Percentiles rank a stretch among this genome's conserved stretches.
These are phyloP conservation scores for Bradypodion pumilum DNA, from an alignment of 2,797 vertebrate species.

Conservation along the genomic window DNA sequence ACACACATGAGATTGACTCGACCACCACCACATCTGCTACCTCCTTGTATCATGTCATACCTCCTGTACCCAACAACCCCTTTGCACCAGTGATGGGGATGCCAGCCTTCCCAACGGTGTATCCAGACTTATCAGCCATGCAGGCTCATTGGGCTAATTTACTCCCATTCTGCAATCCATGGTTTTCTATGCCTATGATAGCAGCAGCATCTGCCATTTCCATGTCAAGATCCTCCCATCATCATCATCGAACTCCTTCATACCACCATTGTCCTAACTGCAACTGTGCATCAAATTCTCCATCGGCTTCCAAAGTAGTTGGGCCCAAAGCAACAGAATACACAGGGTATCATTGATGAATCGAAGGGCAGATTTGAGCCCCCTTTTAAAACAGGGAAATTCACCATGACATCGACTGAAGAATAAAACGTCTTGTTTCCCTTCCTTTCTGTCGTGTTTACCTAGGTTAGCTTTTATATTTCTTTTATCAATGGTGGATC, in stretches of 20 bases:
- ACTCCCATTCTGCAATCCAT: constrained; percentile 31
- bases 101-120: constrained; percentile 5
- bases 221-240: constrained; percentile 12
- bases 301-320: constrained; percentile 6
- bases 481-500: background rate
- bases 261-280: constrained; percentile 38
- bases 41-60: constrained; percentile 34
- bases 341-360: constrained; percentile 34
- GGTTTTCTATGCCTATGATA: constrained; percentile 35
- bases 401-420: background rate
- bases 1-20: constrained; percentile 29
- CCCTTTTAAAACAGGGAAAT: background rate
- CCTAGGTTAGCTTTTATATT: background rate
- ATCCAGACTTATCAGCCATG: constrained; percentile 26
- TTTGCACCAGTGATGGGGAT: constrained; percentile 33
- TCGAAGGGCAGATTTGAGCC: background rate
- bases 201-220: constrained; percentile 36
- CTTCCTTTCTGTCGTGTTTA: constrained; percentile 16
- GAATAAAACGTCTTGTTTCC: background rate
- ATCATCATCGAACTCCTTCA: constrained; percentile 5
- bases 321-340: constrained; percentile 30
- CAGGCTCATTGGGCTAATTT: constrained; percentile 30
- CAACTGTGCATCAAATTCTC: constrained; percentile 6
- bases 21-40: constrained; percentile 37
- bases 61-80: constrained; percentile 37